Conservation (phyloP, 1,140 invertebrate species). For the Ips typographus region DNA sequence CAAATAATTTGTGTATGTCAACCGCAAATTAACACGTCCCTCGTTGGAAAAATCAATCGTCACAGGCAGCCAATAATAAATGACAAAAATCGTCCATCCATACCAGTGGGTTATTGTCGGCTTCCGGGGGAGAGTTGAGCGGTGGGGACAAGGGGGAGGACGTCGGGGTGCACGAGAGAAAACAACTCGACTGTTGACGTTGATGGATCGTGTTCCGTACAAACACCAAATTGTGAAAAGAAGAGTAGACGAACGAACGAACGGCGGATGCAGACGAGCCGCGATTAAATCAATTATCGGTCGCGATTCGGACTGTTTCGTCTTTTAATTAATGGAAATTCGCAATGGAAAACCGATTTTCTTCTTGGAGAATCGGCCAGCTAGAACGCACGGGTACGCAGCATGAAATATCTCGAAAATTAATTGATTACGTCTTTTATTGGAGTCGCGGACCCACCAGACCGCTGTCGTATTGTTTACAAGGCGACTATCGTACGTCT, state of each 20-base stretch:
- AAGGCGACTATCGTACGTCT: neutral
- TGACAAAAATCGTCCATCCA: constrained; percentile 55
- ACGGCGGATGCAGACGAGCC: constrained; percentile 45
- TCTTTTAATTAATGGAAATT: constrained; percentile 29
- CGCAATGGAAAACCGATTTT: neutral
- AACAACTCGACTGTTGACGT: constrained; percentile 53
- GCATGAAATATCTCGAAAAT: too few relatives aligned
- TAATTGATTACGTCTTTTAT: neutral
- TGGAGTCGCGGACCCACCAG: constrained; percentile 6
- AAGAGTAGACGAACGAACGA: constrained; percentile 52
- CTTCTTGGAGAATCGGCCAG: neutral
- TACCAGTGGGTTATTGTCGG: constrained; percentile 52
- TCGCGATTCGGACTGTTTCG: constrained; percentile 28
- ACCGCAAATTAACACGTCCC: constrained; percentile 50
- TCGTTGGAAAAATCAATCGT: constrained; percentile 51
- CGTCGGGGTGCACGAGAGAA: constrained; percentile 45
- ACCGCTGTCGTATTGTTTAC: constrained; percentile 14
- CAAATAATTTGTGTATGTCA: constrained; percentile 24
- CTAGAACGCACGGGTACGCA: too few relatives aligned
- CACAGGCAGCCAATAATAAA: constrained; percentile 51
- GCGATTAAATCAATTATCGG: constrained; percentile 50
- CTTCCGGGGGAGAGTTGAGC: constrained; percentile 41
- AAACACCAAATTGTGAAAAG: constrained; percentile 55
- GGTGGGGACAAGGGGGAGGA: constrained; percentile 7
- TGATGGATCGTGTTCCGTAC: constrained; percentile 53